Conservation (phyloP, 2,888 invertebrate genomes). For the Azorinus chamasolen region DNA sequence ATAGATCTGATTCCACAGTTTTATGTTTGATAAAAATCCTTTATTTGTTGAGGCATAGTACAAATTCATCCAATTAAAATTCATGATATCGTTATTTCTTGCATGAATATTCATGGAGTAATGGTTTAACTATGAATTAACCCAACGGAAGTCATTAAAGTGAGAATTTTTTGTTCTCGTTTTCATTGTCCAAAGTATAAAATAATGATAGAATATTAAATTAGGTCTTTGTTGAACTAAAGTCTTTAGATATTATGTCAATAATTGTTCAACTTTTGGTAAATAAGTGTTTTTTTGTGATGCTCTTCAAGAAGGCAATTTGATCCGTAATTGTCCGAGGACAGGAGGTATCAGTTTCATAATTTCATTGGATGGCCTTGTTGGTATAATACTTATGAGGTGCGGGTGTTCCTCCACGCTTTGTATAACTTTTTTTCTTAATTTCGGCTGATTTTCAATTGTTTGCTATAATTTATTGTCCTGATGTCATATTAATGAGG, state of each 20-base stretch:
- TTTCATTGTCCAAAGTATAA: conserved; percentile 7
- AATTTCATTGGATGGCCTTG: conserved; percentile 49
- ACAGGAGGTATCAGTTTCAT: conserved; percentile 50
- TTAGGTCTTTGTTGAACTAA: conserved; percentile 11
- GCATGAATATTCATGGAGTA: too few relatives aligned
- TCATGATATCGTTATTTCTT: too few relatives aligned
- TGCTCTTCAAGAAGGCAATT: conserved; percentile 4
- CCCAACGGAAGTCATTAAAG: too few relatives aligned
- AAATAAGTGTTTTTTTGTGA: conserved; percentile 26
- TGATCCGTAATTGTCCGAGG: too few relatives aligned
- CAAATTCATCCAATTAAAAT: too few relatives aligned
- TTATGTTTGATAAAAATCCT: too few relatives aligned
- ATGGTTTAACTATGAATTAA: too few relatives aligned
- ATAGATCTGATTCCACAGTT: too few relatives aligned
- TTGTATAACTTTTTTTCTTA: conserved; percentile 34
- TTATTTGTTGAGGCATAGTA: too few relatives aligned
- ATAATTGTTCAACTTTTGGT: conserved; percentile 26
- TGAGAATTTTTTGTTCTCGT: background rate
- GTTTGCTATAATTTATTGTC: conserved; percentile 59
- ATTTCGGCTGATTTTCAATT: conserved; percentile 53
- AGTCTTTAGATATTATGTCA: conserved; percentile 22
- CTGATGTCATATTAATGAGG: conserved; percentile 14
- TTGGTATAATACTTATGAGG: conserved; percentile 46
- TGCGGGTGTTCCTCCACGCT: conserved; percentile 35
- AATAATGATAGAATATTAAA: conserved; percentile 9